Base-by-base conservation (phyloP, 1,140 invertebrate genomes). In the Drosophila gunungcola region DNA sequence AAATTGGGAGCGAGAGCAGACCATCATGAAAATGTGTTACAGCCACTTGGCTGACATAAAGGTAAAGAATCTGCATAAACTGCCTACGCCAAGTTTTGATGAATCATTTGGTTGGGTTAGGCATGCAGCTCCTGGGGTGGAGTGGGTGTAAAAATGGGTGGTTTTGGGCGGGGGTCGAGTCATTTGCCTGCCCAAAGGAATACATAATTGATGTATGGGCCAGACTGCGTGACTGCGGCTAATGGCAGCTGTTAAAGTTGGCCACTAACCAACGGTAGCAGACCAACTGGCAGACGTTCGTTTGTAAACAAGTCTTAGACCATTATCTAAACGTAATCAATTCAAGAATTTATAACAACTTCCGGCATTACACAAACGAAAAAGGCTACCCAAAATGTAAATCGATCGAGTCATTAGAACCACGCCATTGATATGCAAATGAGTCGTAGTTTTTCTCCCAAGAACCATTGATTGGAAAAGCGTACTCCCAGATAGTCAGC, bases 81-180 rank as follows among this genome's bases (percentile, higher is more conserved):
- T 49, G 57, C 75, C 55, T 58, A 58, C 68, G 74, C 49, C 60
- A 69, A 25, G 43, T 67, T 67, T 72, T 81, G 79, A 81, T 81
- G 78, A 81, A 77, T 81, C 79, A 81, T 81, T 77, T 81, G 65
- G 78, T 81, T 80, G 57, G 75, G 80, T 79, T 83, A 83, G 80
- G 80, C 65, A 60, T 63, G 60, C 41, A 65, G 56, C 36, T 41
- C 13, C 27, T 13, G 51, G 51, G 51, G 51, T 51, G 60, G 38
- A 11, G 5, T 51, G 34, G 39, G 10, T 13, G 29, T 41, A 21
- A 36, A 53, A 67, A 7, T 53, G 49, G 69, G 57, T 60, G 48
- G 39, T 41, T 27, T 34, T 43, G 49, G 29, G 29, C 42, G 51
- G 21, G 70, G 73, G 70, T 74, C 53, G 41, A 75, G 52, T 48